Base-by-base conservation (phyloP, 2,888 invertebrate genomes). In the Hirtodrosophila duncani region DNA sequence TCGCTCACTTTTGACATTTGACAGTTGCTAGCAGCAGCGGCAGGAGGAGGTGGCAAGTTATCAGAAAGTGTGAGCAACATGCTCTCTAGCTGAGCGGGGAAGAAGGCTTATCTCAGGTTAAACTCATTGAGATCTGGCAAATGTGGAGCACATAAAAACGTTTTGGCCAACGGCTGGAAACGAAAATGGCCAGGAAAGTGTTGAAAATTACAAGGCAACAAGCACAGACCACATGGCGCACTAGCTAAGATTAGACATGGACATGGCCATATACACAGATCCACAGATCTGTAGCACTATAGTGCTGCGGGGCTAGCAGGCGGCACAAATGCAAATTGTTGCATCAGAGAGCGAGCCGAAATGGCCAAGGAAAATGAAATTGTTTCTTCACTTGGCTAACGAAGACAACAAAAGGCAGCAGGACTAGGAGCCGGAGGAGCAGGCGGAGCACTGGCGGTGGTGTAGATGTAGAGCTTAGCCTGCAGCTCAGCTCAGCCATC, bases 321-420 rank as follows among this genome's bases (percentile, higher is more conserved):
- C 9, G 55, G 65, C 60, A 27, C 45, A 29, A 63, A 79, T 75
- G 80, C 80, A 79, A 71, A 79, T 79, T 75, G 72, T 71, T 71
- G 72, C 71, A 71, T 79, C 80, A 75, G 79, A 48, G 57, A 60
- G 57, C 63, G 29, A 38, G 26, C 30, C 63, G 39, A 65, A 63
- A 53, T 42, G 56, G 33, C 38, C 26, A 38, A 51, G 58, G 41
- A 55, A 79, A 80, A 68, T 72, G 61, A 77, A 74, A 80, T 80
- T 77, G 78, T 74, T 72, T 57, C 67, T 57, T 51, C 65, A 66
- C 55, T 57, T 36, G 55, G 31, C 48, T 49, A 68, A 68, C 65
- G 18, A 56, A 39, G 14, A 24, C 26, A 33, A 42, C 14, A 24
- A 27, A 3, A 21, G 8, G 4, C 14, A 16, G 5, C 11, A 8